Percentiles rank a stretch among this genome's conserved stretches.
These are phyloP conservation scores for Scopus umbretta DNA, from an alignment of 2,113 vertebrate genomes.

Conservation along the genomic window DNA sequence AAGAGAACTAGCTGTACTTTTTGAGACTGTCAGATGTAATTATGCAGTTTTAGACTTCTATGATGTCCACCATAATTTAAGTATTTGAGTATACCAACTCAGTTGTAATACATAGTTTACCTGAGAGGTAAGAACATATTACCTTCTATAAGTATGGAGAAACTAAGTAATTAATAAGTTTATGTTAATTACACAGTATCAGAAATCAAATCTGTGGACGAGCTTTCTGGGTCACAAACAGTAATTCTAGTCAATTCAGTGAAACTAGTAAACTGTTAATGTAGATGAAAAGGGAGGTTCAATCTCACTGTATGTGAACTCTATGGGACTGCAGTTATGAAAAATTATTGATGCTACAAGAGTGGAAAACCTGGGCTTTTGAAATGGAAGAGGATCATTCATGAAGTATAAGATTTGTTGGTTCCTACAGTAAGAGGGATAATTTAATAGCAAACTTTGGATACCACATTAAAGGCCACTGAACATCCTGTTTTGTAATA, in stretches of 20 bases:
- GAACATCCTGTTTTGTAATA: background rate
- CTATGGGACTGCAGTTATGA: background rate
- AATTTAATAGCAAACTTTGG: background rate
- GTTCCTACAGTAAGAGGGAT: background rate
- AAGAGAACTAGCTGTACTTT: background rate
- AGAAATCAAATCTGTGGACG: background rate
- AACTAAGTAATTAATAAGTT: background rate
- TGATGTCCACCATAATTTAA: background rate
- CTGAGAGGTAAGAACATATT: background rate
- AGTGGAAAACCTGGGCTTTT: background rate
- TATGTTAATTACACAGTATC: background rate
- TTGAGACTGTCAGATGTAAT: background rate
- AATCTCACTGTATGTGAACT: background rate
- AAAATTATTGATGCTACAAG: background rate
- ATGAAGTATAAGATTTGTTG: background rate
- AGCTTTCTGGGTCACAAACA: background rate
- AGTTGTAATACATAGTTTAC: background rate
- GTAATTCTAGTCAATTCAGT: background rate
- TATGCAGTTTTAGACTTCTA: background rate
- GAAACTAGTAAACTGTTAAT: background rate
- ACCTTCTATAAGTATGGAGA: background rate
- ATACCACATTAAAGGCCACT: background rate
- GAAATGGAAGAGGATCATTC: background rate
- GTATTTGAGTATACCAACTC: background rate
- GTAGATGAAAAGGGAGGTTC: background rate